These are phyloP conservation scores for Phylloscopus whistleri DNA, from an alignment of 2,113 vertebrate genomes.

Conservation along the genomic window DNA sequence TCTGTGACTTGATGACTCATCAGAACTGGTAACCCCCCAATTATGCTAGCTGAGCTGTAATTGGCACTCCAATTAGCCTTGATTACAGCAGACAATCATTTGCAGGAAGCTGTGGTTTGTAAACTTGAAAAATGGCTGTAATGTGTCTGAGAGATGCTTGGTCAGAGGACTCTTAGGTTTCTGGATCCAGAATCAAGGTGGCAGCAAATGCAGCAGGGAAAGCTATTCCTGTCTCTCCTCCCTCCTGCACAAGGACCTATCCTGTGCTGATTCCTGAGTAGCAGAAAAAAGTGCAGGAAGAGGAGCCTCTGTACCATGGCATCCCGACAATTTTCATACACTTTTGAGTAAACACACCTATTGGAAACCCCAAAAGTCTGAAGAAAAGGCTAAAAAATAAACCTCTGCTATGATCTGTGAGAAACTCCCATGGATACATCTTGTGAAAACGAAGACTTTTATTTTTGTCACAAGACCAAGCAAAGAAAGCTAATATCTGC, in stretches of 20 bases:
- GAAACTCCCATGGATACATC: background rate
- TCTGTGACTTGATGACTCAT: background rate
- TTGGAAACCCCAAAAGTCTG: background rate
- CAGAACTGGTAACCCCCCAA: constrained; percentile 44
- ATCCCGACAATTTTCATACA: background rate
- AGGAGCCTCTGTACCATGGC: background rate
- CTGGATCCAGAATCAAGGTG: background rate
- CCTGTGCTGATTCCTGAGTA: background rate
- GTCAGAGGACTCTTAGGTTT: background rate
- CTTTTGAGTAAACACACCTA: background rate
- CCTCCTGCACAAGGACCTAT: background rate
- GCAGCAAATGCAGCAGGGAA: background rate
- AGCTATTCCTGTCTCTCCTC: background rate
- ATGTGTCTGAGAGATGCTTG: constrained; percentile 2
- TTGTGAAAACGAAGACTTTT: background rate
- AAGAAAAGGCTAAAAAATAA: background rate
- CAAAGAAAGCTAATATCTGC: background rate
- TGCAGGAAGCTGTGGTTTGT: background rate
- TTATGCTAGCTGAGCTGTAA: constrained; percentile 30
- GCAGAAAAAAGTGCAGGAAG: background rate
- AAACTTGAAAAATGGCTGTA: constrained; percentile 31
- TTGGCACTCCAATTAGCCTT: constrained; percentile 56
- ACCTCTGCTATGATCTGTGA: background rate
- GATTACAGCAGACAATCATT: constrained; percentile 33
- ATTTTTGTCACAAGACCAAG: background rate